phyloP scores from a whole-genome alignment of 2,797 vertebrate genomes.

The Pelodytes ibericus region DNA sequence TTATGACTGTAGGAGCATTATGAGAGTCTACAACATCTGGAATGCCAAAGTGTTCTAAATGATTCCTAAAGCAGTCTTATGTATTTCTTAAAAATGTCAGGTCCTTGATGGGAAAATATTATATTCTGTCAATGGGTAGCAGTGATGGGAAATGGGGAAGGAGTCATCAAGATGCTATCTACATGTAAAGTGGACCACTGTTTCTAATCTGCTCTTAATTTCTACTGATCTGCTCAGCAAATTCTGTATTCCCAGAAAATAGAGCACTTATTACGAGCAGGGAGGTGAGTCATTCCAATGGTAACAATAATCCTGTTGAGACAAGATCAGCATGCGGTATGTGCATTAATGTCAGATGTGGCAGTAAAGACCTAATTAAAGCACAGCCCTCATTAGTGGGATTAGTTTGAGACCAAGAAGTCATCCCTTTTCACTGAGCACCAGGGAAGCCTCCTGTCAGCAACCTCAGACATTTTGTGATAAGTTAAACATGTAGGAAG shows the following conservation, averaged over 20 bases:
- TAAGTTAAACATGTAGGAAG: slow-evolving; percentile 11
- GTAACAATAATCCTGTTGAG: slow-evolving; percentile 19
- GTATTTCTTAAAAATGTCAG: too few species aligned
- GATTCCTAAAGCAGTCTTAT: too few species aligned
- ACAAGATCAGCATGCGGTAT: slow-evolving; percentile 1
- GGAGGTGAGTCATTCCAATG: slow-evolving; percentile 14
- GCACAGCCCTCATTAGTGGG: slow-evolving; percentile 28
- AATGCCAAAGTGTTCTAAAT: too few species aligned
- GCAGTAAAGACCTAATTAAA: slow-evolving; percentile 29
- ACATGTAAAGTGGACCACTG: neutral
- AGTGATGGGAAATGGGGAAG: too few species aligned
- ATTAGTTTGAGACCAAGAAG: slow-evolving; percentile 35
- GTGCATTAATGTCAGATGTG: slow-evolving; percentile 29
- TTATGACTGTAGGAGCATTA: too few species aligned
- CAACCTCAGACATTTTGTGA: neutral
- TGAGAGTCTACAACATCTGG: too few species aligned
- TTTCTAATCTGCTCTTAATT: neutral
- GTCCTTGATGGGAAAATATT: too few species aligned
- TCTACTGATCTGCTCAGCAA: neutral
- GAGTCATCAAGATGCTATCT: too few species aligned
- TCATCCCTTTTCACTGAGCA: slow-evolving; percentile 27
- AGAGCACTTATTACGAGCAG: neutral
- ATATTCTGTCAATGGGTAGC: too few species aligned
- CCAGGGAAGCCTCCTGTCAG: slow-evolving; percentile 18
- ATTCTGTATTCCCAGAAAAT: slow-evolving; percentile 14